Conservation (phyloP, 2,797 vertebrate genomes). For the Anas bahamensis region DNA sequence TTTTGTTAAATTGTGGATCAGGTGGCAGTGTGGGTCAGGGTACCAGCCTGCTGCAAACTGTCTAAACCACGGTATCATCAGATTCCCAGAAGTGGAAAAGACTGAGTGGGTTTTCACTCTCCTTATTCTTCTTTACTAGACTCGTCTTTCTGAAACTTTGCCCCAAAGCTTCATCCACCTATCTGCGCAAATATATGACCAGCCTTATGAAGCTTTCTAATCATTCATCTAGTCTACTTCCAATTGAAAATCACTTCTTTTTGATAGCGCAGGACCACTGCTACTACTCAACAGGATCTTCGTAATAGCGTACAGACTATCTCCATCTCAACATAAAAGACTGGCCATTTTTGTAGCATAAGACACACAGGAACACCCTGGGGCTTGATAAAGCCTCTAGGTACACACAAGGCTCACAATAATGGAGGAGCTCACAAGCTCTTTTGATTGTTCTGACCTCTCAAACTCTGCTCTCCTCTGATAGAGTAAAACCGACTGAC, state of each 20-base stretch:
- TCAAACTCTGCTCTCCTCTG: neutral
- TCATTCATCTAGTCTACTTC: neutral
- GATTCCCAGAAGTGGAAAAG: neutral
- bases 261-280: neutral
- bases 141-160: neutral
- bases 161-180: neutral
- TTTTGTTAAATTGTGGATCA: neutral
- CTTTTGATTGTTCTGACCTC: neutral
- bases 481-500: neutral
- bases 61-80: neutral
- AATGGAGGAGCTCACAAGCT: neutral
- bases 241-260: neutral
- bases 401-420: neutral
- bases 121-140: neutral
- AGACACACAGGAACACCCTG: neutral
- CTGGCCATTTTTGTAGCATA: neutral
- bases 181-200: neutral
- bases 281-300: neutral
- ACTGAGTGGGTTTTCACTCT: neutral
- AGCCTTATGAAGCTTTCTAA: neutral
- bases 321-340: neutral
- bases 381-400: neutral
- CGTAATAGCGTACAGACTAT: rapidly evolving
- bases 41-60: neutral
- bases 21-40: neutral